A percentile compares a stretch with the other conserved stretches of the same genome.
Conservation (phyloP, 92 coral and sea anemone species). For the Scolanthus callimorphus region DNA sequence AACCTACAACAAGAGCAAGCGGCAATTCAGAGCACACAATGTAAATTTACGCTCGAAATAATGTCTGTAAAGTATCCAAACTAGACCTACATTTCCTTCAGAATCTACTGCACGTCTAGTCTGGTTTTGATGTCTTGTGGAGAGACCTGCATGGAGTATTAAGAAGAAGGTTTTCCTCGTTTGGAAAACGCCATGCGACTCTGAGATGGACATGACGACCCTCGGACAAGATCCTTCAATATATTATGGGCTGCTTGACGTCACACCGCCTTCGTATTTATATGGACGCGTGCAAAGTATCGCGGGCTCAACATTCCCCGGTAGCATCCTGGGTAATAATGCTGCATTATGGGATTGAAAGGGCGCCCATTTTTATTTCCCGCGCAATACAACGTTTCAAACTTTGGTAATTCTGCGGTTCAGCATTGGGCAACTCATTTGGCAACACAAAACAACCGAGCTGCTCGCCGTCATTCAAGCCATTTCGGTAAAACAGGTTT, state of each 20-base stretch:
- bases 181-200: slow-evolving; percentile 97
- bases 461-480: too few relatives aligned
- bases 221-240: slow-evolving; percentile 73
- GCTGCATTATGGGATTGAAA: too few relatives aligned
- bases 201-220: slow-evolving; percentile 99
- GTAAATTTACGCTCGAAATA: slow-evolving; percentile 18
- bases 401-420: too few relatives aligned
- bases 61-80: slow-evolving; percentile 9
- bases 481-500: too few relatives aligned
- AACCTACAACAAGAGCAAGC: slow-evolving; percentile 61
- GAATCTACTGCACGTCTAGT: slow-evolving; percentile 99
- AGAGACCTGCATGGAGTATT: slow-evolving; percentile 99
- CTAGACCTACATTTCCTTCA: slow-evolving; percentile 95
- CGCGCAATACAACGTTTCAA: too few relatives aligned
- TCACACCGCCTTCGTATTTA: slow-evolving; percentile 87
- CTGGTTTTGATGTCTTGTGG: slow-evolving; percentile 98
- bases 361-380: too few relatives aligned
- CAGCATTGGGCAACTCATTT: too few relatives aligned
- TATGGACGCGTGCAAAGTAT: slow-evolving; percentile 42
- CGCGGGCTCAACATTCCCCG: too few relatives aligned
- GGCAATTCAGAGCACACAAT: slow-evolving; percentile 29
- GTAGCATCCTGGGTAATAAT: too few relatives aligned
- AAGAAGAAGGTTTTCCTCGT: slow-evolving; percentile 55
- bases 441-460: too few relatives aligned
- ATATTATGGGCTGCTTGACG: slow-evolving; percentile 99